phyloP scores from a whole-genome alignment of 2,888 invertebrate species.

The Melanargia galathea region DNA sequence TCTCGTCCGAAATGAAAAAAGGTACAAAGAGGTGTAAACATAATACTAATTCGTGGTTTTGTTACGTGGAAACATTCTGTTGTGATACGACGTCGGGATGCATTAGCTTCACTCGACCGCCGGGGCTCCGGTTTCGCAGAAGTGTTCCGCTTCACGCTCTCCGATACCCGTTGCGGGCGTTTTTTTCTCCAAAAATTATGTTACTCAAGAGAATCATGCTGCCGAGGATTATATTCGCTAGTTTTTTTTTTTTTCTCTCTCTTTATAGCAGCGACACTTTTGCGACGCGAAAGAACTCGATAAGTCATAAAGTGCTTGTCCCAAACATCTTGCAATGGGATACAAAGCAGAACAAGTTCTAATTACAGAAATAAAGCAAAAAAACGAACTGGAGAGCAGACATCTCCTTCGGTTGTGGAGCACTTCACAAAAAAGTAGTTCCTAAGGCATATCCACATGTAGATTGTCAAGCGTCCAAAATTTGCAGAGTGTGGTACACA shows the following conservation, averaged over 20 bases:
- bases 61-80: constrained; percentile 71
- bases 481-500: constrained; percentile 67
- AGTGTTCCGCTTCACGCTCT: constrained; percentile 75
- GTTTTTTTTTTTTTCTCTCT: constrained; percentile 25
- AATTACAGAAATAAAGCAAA: constrained; percentile 36
- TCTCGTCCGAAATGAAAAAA: constrained; percentile 58
- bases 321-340: constrained; percentile 19
- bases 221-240: constrained; percentile 41
- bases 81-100: constrained; percentile 71
- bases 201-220: constrained; percentile 44
- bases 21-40: constrained; percentile 70
- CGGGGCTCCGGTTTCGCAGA: constrained; percentile 73
- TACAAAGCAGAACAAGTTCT: constrained; percentile 31
- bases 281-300: constrained; percentile 7
- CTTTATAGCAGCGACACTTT: constrained; percentile 4
- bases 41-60: constrained; percentile 76
- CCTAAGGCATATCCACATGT: constrained; percentile 52
- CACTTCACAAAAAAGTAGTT: constrained; percentile 56
- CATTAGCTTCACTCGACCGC: constrained; percentile 59
- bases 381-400: constrained; percentile 49
- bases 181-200: constrained; percentile 50
- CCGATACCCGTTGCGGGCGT: constrained; percentile 53
- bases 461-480: constrained; percentile 62
- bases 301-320: constrained; percentile 17
- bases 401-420: constrained; percentile 58